Evolutionary conservation across 64 coral and sea anemone species (phyloP).

Genomic region (Montipora sp.): DNA sequence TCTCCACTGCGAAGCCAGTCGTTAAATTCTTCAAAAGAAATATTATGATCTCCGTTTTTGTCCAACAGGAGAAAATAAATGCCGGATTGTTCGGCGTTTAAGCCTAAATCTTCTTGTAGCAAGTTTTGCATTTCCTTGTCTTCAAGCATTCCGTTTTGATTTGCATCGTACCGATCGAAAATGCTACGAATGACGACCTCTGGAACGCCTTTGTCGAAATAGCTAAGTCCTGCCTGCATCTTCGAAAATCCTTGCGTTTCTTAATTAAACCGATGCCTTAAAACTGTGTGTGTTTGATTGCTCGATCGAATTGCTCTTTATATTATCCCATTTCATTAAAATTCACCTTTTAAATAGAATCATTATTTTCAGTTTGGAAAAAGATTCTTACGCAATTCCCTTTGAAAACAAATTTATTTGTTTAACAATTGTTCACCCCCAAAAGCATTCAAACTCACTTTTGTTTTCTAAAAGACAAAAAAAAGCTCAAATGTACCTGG

Average conservation of each 20-base stretch:
- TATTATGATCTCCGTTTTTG: conserved; percentile 39
- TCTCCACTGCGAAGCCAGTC: conserved; percentile 56
- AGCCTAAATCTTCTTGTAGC: conserved; percentile 23
- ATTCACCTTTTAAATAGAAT: no score
- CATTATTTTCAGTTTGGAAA: no score
- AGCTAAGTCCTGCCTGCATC: conserved; percentile 57
- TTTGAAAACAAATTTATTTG: no score
- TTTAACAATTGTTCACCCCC: no score
- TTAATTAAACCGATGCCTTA: background rate
- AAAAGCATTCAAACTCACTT: no score
- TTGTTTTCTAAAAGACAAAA: no score
- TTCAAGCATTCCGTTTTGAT: conserved; percentile 35
- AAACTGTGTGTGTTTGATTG: no score
- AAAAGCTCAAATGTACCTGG: no score
- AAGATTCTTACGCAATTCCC: no score
- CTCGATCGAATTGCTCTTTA: no score
- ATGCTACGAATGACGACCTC: conserved; percentile 25
- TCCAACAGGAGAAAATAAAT: conserved; percentile 39
- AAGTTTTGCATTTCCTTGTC: conserved; percentile 40
- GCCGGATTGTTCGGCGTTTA: conserved; percentile 6
- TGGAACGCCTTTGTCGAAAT: conserved; percentile 49
- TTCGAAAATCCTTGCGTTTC: background rate
- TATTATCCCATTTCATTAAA: no score
- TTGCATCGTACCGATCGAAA: conserved; percentile 44
- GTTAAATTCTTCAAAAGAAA: conserved; percentile 60